Conservation (phyloP, 2,113 vertebrate species). For the Petrocephalus microphthalmus region DNA sequence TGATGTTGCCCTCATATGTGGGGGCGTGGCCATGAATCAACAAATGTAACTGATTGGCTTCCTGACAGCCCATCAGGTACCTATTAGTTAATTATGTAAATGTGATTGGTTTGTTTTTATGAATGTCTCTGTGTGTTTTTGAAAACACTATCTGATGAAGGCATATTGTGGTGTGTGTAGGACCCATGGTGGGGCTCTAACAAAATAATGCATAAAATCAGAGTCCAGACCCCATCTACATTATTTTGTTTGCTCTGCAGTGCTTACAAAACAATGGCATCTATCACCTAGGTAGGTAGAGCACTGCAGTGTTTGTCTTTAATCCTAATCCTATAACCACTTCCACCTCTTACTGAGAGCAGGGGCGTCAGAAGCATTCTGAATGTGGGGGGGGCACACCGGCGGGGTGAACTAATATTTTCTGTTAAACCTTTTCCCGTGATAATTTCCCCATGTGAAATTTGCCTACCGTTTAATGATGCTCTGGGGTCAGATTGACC, state of each 20-base stretch:
- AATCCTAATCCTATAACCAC: background rate
- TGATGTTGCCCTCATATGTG: background rate
- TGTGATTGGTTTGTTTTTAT: background rate
- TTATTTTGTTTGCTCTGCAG: background rate
- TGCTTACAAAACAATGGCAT: background rate
- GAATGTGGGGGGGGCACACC: no score
- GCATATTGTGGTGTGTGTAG: background rate
- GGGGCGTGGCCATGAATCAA: background rate
- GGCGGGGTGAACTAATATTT: no score
- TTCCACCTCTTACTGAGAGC: no score
- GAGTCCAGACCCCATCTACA: conserved; percentile 11
- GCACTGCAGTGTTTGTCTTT: background rate
- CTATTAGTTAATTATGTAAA: background rate
- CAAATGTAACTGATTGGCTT: background rate
- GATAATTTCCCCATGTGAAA: no score
- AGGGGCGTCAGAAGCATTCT: no score
- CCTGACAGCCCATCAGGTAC: background rate
- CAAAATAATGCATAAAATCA: background rate
- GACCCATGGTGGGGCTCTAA: background rate
- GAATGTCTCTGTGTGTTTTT: background rate
- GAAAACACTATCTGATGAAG: background rate
- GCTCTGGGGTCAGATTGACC: no score
- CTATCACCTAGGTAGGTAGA: conserved; percentile 5
- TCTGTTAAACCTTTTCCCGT: no score
- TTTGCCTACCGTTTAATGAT: no score